phyloP scores from a whole-genome alignment of 2,113 vertebrate genomes.

The Leptodactylus fuscus region DNA sequence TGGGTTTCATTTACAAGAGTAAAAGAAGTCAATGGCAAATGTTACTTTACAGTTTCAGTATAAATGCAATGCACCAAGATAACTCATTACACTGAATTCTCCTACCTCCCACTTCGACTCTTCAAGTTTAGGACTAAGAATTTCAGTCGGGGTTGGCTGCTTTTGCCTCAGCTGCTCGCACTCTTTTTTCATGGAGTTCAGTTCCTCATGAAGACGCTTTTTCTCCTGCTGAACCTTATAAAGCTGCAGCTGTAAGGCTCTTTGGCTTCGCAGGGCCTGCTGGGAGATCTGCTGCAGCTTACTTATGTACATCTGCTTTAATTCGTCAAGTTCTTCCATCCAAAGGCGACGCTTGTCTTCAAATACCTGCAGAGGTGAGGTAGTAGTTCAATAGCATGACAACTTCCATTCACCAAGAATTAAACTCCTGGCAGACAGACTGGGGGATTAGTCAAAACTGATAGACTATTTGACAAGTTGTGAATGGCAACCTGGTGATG shows the following conservation, averaged over 20 bases:
- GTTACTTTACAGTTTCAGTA: too few relatives aligned
- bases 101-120: conserved; percentile 95
- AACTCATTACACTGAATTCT: background rate
- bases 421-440: background rate
- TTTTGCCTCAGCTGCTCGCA: conserved; percentile 69
- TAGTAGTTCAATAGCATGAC: background rate
- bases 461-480: too few relatives aligned
- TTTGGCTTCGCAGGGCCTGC: conserved; percentile 90
- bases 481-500: too few relatives aligned
- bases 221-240: conserved; percentile 93
- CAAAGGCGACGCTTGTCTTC: conserved; percentile 94
- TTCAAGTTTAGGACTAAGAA: conserved; percentile 79
- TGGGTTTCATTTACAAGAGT: too few relatives aligned
- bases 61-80: too few relatives aligned
- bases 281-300: conserved; percentile 93
- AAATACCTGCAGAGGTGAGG: conserved; percentile 78
- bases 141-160: conserved; percentile 66
- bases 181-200: conserved; percentile 77
- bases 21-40: too few relatives aligned
- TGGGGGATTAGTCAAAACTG: background rate
- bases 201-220: conserved; percentile 86
- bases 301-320: conserved; percentile 89
- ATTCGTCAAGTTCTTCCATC: conserved; percentile 91
- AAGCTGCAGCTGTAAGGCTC: conserved; percentile 89
- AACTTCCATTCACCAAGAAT: fast-evolving